Conservation (phyloP, 2,113 vertebrate species). For the Poeciliopsis prolifica region DNA sequence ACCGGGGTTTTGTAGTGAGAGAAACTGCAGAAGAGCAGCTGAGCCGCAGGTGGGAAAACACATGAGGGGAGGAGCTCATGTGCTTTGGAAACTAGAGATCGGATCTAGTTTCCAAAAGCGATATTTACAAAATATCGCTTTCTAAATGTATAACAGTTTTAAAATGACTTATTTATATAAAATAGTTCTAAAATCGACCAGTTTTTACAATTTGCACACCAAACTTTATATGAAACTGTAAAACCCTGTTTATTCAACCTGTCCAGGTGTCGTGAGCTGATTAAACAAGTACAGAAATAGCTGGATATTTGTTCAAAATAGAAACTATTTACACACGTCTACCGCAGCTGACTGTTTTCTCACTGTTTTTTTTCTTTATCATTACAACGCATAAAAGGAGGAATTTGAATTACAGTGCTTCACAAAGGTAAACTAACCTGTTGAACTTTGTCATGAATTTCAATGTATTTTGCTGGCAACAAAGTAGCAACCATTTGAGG, state of each 20-base stretch:
- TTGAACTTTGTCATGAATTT: neutral
- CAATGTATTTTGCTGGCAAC: neutral
- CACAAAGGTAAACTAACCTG: neutral
- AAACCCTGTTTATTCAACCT: neutral
- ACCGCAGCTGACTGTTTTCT: conserved; percentile 28
- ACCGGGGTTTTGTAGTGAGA: conserved; percentile 59
- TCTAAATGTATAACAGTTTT: neutral
- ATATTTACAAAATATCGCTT: neutral
- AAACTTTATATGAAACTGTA: neutral
- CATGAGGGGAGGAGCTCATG: conserved; percentile 26
- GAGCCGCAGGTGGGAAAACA: conserved; percentile 32
- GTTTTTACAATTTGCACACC: neutral
- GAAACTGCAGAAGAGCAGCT: conserved; percentile 46
- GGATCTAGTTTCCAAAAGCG: too few relatives aligned
- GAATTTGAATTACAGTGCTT: neutral
- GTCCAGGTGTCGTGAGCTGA: neutral
- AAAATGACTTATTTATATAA: neutral
- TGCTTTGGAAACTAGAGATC: too few relatives aligned
- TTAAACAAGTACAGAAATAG: neutral
- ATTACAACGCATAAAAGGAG: conserved; percentile 4
- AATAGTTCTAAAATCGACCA: neutral
- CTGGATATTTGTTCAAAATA: neutral
- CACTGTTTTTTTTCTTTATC: conserved; percentile 1
- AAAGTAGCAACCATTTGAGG: too few relatives aligned
- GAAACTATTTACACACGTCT: neutral